Conservation (phyloP, 2,888 invertebrate species). For the Rambutsinella grinnellia region DNA sequence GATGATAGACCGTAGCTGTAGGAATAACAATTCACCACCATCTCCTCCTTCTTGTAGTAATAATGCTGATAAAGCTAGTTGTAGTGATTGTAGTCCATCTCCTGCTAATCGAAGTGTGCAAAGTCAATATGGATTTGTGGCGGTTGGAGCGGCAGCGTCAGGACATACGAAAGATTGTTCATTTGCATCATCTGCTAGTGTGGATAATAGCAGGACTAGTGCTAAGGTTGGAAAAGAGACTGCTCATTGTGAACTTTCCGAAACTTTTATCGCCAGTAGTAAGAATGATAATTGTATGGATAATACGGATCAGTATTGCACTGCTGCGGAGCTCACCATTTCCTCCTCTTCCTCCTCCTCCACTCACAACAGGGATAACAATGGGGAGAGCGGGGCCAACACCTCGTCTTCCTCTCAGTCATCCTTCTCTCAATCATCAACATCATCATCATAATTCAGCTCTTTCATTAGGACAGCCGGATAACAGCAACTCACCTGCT, state of each 20-base stretch:
- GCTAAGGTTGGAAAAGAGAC: constrained; percentile 53
- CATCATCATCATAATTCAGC: constrained; percentile 29
- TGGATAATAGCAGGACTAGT: constrained; percentile 33
- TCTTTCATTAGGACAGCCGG: constrained; percentile 46
- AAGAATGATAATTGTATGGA: no score
- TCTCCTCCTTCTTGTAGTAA: constrained; percentile 25
- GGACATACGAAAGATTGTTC: constrained; percentile 19
- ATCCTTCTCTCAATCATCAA: constrained; percentile 26
- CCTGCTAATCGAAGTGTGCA: constrained; percentile 52
- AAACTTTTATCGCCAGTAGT: constrained; percentile 57
- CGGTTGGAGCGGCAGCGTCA: constrained; percentile 21
- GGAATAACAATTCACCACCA: constrained; percentile 37
- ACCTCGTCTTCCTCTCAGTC: constrained; percentile 24
- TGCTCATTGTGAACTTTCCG: constrained; percentile 60
- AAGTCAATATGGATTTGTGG: constrained; percentile 42
- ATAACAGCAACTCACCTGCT: no score
- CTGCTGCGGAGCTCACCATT: constrained; percentile 55
- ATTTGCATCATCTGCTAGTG: constrained; percentile 9
- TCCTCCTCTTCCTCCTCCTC: constrained; percentile 49
- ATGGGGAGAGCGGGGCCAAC: no score
- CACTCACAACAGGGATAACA: constrained; percentile 39
- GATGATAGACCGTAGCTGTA: constrained; percentile 14
- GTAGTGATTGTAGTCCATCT: no score
- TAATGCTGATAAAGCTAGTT: no score
- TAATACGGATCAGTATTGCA: constrained; percentile 61